These are phyloP conservation scores for Caenorhabditis macrosperma DNA, from an alignment of 2,888 invertebrate genomes.

Conservation along the genomic window DNA sequence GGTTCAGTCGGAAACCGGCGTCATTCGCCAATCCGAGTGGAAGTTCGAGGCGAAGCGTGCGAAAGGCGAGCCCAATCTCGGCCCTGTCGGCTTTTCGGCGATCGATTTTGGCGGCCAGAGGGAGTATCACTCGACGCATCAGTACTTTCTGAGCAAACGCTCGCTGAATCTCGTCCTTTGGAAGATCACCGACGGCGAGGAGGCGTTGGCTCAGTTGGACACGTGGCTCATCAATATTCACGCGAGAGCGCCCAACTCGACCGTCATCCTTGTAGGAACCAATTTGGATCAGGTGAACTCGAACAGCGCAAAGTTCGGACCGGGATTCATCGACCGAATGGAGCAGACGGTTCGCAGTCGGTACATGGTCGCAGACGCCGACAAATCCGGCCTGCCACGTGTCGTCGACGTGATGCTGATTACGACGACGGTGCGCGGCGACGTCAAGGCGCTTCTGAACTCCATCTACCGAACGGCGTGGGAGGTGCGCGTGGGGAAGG, in stretches of 20 bases:
- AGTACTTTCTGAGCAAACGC: slow-evolving; percentile 95
- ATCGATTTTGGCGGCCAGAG: slow-evolving; percentile 98
- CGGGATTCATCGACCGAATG: slow-evolving; percentile 86
- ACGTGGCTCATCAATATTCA: slow-evolving; percentile 97
- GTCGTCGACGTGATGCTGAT: slow-evolving; percentile 62
- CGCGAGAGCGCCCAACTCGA: slow-evolving; percentile 95
- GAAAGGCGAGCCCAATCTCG: slow-evolving; percentile 83
- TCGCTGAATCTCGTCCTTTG: slow-evolving; percentile 96
- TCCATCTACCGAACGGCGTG: slow-evolving; percentile 94
- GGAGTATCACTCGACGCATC: slow-evolving; percentile 98
- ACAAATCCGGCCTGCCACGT: slow-evolving; percentile 89
- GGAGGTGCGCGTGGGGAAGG: slow-evolving; percentile 87
- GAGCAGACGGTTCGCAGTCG: slow-evolving; percentile 83
- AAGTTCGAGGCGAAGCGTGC: slow-evolving; percentile 85
- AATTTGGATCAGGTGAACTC: slow-evolving; percentile 87
- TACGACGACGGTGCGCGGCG: slow-evolving; percentile 86
- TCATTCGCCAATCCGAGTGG: slow-evolving; percentile 96
- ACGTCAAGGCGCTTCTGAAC: slow-evolving; percentile 84
- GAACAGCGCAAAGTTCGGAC: slow-evolving; percentile 83
- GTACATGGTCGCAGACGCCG: slow-evolving; percentile 94
- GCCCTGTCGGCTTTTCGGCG: slow-evolving; percentile 89
- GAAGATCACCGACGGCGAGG: slow-evolving; percentile 92
- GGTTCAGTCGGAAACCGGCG: slow-evolving; percentile 50
- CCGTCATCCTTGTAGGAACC: slow-evolving; percentile 95
- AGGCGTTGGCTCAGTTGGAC: slow-evolving; percentile 91